Percentiles rank a stretch among this genome's conserved stretches.
Evolutionary conservation across 2,797 vertebrate species (phyloP).

Genomic region (Aulostomus chinensis): DNA sequence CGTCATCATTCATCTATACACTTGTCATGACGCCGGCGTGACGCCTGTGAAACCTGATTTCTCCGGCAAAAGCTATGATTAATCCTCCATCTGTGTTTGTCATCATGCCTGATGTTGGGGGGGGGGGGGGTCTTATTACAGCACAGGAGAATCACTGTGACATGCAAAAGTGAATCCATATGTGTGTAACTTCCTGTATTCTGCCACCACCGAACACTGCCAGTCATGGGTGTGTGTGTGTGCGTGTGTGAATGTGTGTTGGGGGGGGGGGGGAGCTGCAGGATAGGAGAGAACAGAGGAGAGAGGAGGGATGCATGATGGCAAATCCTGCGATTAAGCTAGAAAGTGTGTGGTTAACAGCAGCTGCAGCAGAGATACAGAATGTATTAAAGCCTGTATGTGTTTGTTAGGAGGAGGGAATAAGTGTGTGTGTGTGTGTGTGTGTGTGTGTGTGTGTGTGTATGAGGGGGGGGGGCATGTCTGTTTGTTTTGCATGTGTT

Average conservation of each 20-base stretch:
- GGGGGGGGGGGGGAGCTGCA: slow-evolving; percentile 1
- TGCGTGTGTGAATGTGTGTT: too few relatives aligned
- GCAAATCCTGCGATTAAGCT: slow-evolving; percentile 66
- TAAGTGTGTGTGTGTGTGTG: slow-evolving; percentile 26
- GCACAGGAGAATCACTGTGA: slow-evolving; percentile 17
- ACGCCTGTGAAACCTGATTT: slow-evolving; percentile 62
- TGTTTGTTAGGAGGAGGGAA: slow-evolving; percentile 6
- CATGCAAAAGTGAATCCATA: slow-evolving; percentile 39
- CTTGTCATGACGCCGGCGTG: slow-evolving; percentile 64
- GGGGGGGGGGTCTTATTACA: not conserved
- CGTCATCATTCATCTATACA: slow-evolving; percentile 43
- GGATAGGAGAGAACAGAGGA: slow-evolving; percentile 12
- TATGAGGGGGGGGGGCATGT: slow-evolving; percentile 12
- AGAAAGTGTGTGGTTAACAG: slow-evolving; percentile 36
- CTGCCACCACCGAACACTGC: slow-evolving; percentile 19
- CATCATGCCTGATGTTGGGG: slow-evolving; percentile 11
- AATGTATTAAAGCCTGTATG: slow-evolving; percentile 35
- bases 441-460: too few relatives aligned
- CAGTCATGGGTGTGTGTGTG: slow-evolving; percentile 36
- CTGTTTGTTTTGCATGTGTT: slow-evolving; percentile 30
- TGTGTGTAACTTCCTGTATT: slow-evolving; percentile 59
- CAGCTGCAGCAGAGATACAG: slow-evolving; percentile 37
- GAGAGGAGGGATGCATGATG: slow-evolving; percentile 31
- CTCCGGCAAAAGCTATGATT: slow-evolving; percentile 53
- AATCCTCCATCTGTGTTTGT: slow-evolving; percentile 69